Conservation (phyloP, 2,113 vertebrate genomes). For the Ellobius talpinus region DNA sequence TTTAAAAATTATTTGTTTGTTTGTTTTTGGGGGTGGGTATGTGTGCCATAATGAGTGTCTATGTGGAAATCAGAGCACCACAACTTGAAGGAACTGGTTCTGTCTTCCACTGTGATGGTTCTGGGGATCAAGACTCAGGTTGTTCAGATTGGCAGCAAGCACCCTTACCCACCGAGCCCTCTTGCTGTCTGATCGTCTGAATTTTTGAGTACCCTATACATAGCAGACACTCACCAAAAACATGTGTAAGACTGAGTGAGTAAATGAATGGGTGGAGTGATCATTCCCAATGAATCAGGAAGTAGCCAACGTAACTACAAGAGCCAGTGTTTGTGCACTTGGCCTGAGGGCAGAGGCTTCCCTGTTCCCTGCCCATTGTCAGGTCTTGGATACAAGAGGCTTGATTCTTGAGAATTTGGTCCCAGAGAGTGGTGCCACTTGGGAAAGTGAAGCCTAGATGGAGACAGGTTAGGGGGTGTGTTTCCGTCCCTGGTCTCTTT, state of each 20-base stretch:
- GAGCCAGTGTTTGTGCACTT: not conserved
- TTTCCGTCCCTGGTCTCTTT: too few species aligned
- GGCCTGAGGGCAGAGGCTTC: not conserved
- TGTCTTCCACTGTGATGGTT: not conserved
- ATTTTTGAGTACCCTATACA: not conserved
- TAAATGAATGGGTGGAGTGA: not conserved
- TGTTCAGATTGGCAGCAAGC: not conserved
- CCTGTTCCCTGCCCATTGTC: not conserved
- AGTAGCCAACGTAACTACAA: not conserved
- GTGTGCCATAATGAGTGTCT: not conserved
- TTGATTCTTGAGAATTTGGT: not conserved
- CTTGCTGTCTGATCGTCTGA: not conserved
- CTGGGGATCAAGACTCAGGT: not conserved
- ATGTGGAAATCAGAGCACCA: not conserved
- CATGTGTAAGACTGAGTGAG: not conserved
- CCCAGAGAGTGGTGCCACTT: too few species aligned
- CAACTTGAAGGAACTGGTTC: not conserved
- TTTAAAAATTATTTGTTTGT: not conserved
- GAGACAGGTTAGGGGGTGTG: not conserved
- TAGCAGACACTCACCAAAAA: not conserved
- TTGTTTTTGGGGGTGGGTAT: not conserved
- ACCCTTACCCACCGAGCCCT: not conserved
- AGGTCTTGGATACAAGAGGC: not conserved
- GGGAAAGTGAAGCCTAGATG: too few species aligned
- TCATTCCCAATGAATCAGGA: not conserved